Evolutionary conservation across 2,888 invertebrate genomes (phyloP).

Genomic region (Cosmia pyralina): DNA sequence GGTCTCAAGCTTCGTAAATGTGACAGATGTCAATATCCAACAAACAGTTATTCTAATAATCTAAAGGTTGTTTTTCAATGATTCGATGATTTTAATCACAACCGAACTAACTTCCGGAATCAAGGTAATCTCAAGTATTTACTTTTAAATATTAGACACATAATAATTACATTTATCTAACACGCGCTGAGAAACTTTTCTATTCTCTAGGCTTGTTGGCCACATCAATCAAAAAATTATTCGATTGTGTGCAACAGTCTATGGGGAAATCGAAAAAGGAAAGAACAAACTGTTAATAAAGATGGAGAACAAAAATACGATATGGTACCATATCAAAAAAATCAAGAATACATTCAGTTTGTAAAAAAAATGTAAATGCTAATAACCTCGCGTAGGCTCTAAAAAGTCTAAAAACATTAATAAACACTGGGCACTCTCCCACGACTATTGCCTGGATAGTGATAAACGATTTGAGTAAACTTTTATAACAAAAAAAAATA

Average conservation of each 20-base stretch:
- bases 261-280: background rate
- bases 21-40: too few species aligned
- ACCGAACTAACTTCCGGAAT: too few species aligned
- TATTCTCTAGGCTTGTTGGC: background rate
- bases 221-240: background rate
- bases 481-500: background rate
- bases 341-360: background rate
- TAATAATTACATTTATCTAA: too few species aligned
- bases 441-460: background rate
- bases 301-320: background rate
- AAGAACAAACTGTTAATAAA: background rate
- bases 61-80: too few species aligned
- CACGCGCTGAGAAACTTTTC: background rate
- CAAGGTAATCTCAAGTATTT: too few species aligned
- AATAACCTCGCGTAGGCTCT: background rate
- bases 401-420: background rate
- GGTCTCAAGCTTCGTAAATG: too few species aligned
- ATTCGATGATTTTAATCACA: too few species aligned
- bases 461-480: constrained; percentile 3
- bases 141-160: too few species aligned
- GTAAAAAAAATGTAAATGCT: background rate
- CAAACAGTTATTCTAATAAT: too few species aligned
- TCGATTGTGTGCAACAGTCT: background rate
- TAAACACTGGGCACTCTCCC: background rate
- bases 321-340: background rate